phyloP scores from a whole-genome alignment of 2,113 vertebrate genomes.

The Grammatotria lemairii region DNA sequence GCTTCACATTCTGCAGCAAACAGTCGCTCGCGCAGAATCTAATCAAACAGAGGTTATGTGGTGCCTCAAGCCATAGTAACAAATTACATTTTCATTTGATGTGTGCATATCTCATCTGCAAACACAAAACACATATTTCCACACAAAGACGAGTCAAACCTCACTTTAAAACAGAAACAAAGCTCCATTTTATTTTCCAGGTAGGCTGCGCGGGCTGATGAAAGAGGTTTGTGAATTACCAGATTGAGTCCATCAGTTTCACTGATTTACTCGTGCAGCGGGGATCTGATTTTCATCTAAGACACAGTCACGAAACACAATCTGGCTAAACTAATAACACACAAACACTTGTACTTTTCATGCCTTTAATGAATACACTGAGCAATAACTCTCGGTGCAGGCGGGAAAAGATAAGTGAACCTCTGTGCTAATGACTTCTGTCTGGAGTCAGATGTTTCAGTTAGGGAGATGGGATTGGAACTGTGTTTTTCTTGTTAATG shows the following conservation, averaged over 20 bases:
- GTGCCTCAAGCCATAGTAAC: constrained; percentile 54
- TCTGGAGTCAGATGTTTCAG: background rate
- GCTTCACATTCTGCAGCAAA: constrained; percentile 34
- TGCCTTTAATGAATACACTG: background rate
- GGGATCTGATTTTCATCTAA: background rate
- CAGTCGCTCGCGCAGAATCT: constrained; percentile 40
- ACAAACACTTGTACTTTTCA: background rate
- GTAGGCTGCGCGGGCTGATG: background rate
- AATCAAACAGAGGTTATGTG: constrained; percentile 59
- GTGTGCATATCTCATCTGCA: constrained; percentile 30
- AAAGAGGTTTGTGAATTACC: background rate
- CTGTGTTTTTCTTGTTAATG: background rate
- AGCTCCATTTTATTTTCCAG: background rate
- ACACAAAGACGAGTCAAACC: background rate
- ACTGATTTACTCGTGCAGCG: background rate
- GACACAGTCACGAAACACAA: background rate
- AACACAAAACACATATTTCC: constrained; percentile 24
- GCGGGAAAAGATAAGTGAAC: background rate
- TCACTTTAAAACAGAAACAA: background rate
- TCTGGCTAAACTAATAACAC: background rate
- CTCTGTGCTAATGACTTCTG: background rate
- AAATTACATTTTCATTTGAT: constrained; percentile 62
- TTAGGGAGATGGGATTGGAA: background rate
- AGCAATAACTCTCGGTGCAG: background rate
- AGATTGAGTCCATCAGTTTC: background rate